Base-by-base conservation (phyloP, 2,888 invertebrate species). In the Bibio marci region DNA sequence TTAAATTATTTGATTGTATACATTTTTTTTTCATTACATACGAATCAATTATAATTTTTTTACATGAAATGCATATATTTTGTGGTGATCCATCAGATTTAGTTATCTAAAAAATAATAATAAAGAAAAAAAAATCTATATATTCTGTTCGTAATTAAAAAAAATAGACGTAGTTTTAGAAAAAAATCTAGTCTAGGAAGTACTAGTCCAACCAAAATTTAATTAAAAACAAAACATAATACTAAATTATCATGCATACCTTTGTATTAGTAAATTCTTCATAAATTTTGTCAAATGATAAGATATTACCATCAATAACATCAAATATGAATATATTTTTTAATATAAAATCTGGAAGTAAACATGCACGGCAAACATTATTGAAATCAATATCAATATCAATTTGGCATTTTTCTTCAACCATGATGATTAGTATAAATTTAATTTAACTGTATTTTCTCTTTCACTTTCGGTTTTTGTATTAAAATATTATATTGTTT, bases 311-410 rank as follows among this genome's bases (percentile, higher is more conserved):
- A 27, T 32, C 38, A 8, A 38, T 6, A 28, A 38, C 33, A 27
- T 38, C 38, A 28, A 15, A 17, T 12, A 27, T 18, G 18, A 33
- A 38, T 12, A 38, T 25, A 13, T 18, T 14, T 13, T 38, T 38
- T 13, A 38, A 14, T n/a, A 25, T 10, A 15, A 8, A 11, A 17
- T 17, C 27, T 18, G 12, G 15, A 12, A 15, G 15, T 13, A 38
- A 27, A 33, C 38, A 38, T 8, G 8, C 15, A 18, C 38, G 26
- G 13, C 38, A 38, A 25, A 38, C 33, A 25, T 38, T 30, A 12
- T 38, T 26, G 10, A 30, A 15, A 27, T 38, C 27, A 11, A 38
- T 7, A 18, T 27, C 28, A 8, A 22, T 22, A 22, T n/a, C n/a
- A n/a, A n/a, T n/a, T n/a, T n/a, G n/a, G n/a, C n/a, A n/a, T n/a